These are phyloP conservation scores for Sebastes dallii DNA, from an alignment of 2,797 vertebrate genomes.

Conservation along the genomic window DNA sequence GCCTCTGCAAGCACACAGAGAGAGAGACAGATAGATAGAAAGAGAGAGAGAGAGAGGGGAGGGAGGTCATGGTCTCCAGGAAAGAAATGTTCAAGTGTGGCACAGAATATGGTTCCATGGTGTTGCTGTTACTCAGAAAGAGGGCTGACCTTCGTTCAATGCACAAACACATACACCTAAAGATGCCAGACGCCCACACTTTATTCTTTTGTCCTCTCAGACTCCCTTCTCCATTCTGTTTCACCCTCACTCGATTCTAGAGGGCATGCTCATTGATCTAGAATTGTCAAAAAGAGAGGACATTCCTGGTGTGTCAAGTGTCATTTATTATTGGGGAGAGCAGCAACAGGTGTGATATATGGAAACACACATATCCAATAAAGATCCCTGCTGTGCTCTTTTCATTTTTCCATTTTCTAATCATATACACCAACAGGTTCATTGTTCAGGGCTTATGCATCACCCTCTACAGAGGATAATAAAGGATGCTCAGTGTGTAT, in stretches of 20 bases:
- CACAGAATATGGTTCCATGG: slow-evolving; percentile 16
- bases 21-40: neutral
- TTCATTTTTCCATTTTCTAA: neutral
- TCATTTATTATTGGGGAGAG: slow-evolving; percentile 41
- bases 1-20: neutral
- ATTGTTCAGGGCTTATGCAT: neutral
- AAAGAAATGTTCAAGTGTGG: slow-evolving; percentile 10
- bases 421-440: neutral
- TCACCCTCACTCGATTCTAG: neutral
- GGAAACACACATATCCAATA: neutral
- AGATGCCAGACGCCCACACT: neutral
- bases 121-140: slow-evolving; percentile 28
- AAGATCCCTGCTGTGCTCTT: neutral
- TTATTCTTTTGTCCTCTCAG: slow-evolving; percentile 20
- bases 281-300: slow-evolving; percentile 32
- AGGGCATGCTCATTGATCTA: slow-evolving; percentile 22
- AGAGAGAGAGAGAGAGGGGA: slow-evolving; percentile 4
- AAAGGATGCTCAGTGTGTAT: neutral
- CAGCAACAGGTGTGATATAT: slow-evolving; percentile 61
- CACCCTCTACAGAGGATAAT: slow-evolving; percentile 1
- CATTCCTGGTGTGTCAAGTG: slow-evolving; percentile 28
- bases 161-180: neutral
- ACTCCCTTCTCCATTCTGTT: neutral
- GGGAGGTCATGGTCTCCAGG: slow-evolving; percentile 12
- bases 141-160: slow-evolving; percentile 20